Evolutionary conservation across 2,113 vertebrate genomes (phyloP).

Genomic region (Megalops atlanticus): DNA sequence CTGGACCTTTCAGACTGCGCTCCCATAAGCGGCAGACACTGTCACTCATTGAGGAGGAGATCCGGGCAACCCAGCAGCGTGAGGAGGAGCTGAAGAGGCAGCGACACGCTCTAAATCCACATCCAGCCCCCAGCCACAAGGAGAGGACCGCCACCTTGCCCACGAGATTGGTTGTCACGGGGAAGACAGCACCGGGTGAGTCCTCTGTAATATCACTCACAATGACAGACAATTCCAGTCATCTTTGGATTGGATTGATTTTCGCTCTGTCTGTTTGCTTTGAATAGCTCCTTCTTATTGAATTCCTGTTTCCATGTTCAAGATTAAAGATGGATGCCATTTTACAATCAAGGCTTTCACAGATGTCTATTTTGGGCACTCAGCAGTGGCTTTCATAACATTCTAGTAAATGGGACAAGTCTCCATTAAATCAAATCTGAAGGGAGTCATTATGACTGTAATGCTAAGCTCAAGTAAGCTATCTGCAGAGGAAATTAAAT

Average conservation of each 20-base stretch:
- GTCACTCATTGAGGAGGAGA: constrained; percentile 98
- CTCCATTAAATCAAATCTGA: neutral
- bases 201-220: neutral
- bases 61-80: constrained; percentile 91
- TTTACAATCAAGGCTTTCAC: neutral
- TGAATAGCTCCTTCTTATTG: neutral
- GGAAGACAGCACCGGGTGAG: constrained; percentile 88
- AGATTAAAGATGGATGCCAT: neutral
- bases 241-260: neutral
- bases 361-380: neutral
- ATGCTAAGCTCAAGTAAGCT: neutral
- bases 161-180: constrained; percentile 70
- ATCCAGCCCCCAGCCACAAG: constrained; percentile 67
- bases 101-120: constrained; percentile 70
- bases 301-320: neutral
- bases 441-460: neutral
- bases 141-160: constrained; percentile 77
- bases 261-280: neutral
- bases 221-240: no score
- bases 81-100: constrained; percentile 94
- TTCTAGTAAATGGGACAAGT: neutral
- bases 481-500: neutral
- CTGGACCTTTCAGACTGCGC: constrained; percentile 91
- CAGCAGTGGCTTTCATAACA: neutral
- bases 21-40: constrained; percentile 93